phyloP scores from a whole-genome alignment of 2,888 invertebrate species.

The Sphaerophoria taeniata region DNA sequence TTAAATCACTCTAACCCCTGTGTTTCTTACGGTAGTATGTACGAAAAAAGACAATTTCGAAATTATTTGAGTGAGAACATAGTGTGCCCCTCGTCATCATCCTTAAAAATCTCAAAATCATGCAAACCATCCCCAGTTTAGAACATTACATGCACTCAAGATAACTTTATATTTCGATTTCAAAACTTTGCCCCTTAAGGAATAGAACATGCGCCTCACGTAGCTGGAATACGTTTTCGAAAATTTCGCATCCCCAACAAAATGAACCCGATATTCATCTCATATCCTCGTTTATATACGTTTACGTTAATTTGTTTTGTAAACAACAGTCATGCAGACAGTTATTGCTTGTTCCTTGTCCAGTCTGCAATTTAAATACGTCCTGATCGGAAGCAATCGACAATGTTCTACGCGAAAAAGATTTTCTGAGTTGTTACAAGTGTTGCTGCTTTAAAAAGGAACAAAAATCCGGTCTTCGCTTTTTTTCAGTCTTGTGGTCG shows the following conservation, averaged over 20 bases:
- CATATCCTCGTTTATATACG: conserved; percentile 33
- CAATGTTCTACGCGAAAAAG: not conserved
- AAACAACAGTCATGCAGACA: conserved; percentile 62
- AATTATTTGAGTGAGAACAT: no score
- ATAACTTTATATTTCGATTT: conserved; percentile 16
- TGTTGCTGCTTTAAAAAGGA: not conserved
- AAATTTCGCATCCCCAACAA: conserved; percentile 30
- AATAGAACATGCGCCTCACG: conserved; percentile 31
- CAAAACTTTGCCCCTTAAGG: not conserved
- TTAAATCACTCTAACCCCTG: no score
- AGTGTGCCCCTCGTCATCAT: no score
- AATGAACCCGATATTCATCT: conserved; percentile 44
- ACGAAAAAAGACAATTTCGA: no score
- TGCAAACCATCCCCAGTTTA: not conserved
- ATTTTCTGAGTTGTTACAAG: conserved; percentile 12
- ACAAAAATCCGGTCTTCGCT: no score
- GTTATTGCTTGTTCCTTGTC: conserved; percentile 32
- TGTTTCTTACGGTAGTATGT: no score
- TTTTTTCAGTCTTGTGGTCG: not conserved
- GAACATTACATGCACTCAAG: conserved; percentile 17
- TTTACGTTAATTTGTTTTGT: conserved; percentile 67
- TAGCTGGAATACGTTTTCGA: conserved; percentile 47
- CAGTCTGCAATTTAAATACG: conserved; percentile 55
- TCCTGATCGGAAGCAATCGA: conserved; percentile 44
- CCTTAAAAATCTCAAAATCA: no score